These are phyloP conservation scores for Smutsia temminckii DNA, from an alignment of 2,797 vertebrate species.

Conservation along the genomic window DNA sequence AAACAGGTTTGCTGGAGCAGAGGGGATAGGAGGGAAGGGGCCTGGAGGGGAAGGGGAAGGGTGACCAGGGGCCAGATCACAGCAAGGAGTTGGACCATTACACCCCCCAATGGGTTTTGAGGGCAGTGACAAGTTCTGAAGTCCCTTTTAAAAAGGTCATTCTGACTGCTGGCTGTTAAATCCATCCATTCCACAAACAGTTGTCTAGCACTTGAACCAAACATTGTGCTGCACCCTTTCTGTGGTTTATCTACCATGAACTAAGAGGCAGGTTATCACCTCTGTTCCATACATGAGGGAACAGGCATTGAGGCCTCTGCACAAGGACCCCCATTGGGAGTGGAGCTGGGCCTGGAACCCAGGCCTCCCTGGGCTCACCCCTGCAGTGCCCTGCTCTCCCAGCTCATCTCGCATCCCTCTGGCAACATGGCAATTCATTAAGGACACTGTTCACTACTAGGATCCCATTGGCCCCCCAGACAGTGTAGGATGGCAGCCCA, in stretches of 20 bases:
- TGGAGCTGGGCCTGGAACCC: neutral
- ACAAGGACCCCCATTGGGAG: neutral
- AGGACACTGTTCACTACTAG: neutral
- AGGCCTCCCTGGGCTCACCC: neutral
- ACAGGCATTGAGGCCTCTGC: neutral
- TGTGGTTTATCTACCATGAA: neutral
- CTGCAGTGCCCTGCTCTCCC: neutral
- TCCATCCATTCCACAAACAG: neutral
- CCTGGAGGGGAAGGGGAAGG: neutral
- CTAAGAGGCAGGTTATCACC: neutral
- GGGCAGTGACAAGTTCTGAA: neutral
- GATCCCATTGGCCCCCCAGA: neutral
- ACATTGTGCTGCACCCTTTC: rapidly evolving
- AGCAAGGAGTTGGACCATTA: neutral
- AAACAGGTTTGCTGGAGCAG: neutral
- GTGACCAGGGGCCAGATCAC: neutral
- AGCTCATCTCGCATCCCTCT: neutral
- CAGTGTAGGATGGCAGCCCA: neutral
- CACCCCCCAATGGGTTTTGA: neutral
- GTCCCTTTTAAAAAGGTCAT: neutral
- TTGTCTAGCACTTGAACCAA: neutral
- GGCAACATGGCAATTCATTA: neutral
- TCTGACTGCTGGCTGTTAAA: neutral
- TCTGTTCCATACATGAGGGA: neutral
- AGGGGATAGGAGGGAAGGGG: neutral